Percentiles rank a stretch among this genome's conserved stretches.
These are phyloP conservation scores for Lithosia quadra DNA, from an alignment of 2,888 invertebrate genomes.

Conservation along the genomic window DNA sequence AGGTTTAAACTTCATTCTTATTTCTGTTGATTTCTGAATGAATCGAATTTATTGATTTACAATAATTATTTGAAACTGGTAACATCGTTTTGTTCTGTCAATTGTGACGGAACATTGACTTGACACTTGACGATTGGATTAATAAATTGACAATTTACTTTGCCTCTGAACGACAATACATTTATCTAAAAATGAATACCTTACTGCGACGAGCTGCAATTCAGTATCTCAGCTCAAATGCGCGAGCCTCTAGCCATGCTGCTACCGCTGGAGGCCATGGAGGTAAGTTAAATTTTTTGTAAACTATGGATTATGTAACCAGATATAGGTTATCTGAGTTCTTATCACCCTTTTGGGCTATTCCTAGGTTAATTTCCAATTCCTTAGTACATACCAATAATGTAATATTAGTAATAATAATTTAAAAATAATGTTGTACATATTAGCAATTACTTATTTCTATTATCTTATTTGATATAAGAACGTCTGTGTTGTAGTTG, in stretches of 20 bases:
- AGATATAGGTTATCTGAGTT: slow-evolving; percentile 71
- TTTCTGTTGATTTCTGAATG: not conserved
- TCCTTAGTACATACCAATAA: not conserved
- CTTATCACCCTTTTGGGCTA: slow-evolving; percentile 56
- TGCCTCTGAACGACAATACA: slow-evolving; percentile 7
- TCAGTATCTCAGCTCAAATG: slow-evolving; percentile 80
- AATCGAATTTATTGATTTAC: slow-evolving; percentile 8
- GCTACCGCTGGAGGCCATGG: slow-evolving; percentile 82
- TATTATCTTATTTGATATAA: not conserved
- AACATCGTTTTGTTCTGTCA: slow-evolving; percentile 13
- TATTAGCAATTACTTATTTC: not conserved
- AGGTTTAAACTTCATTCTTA: too few species aligned
- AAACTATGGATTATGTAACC: slow-evolving; percentile 77
- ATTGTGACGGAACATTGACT: slow-evolving; percentile 17
- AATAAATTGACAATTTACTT: slow-evolving; percentile 3
- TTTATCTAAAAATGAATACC: slow-evolving; percentile 75
- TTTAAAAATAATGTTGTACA: not conserved
- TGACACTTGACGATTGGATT: slow-evolving; percentile 19
- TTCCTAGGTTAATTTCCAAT: not conserved
- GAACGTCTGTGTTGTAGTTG: not conserved
- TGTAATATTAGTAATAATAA: not conserved
- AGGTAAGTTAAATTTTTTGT: slow-evolving; percentile 61
- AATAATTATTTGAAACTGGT: not conserved
- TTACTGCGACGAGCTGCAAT: slow-evolving; percentile 78
- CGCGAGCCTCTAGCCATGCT: slow-evolving; percentile 73